Evolutionary conservation across 2,113 vertebrate species (phyloP), one percentile per base, ranked within the genome.

Genomic region (Sinocyclocheilus anshuiensis): DNA sequence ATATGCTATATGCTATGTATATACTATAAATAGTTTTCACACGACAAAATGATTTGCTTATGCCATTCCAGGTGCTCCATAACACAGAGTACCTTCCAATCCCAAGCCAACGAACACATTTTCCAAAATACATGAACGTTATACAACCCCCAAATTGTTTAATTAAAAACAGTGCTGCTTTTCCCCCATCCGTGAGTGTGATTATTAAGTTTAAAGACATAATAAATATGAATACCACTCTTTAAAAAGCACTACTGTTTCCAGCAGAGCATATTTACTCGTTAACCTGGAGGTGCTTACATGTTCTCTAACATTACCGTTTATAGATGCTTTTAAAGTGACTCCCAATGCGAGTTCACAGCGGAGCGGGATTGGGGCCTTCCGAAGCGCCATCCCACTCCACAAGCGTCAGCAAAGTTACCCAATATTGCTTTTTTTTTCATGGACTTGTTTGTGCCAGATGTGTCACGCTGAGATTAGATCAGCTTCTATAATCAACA

Each of bases 401-500:
- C 13, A 9, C 42, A 12, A 59, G 39, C 16, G 6, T 11, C 77
- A 76, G 61, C 53, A 77, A 55, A 77, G 81, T 71, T 83, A 84
- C 61, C 71, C 61, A 82, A 65, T 84, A 72, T 78, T 77, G 42
- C 53, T 67, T 59, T 29, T 81, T 29, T 81, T 86, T 50, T 77
- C 80, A 57, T 59, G 55, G 55, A 22, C 53, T 74, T 83, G 80
- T 88, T 88, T 88, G 75, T 50, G 50, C 36, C 76, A 79, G 57
- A 80, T 59, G 50, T 84, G 55, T 84, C 67, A 29, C 36, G 81
- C 63, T 69, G 84, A 83, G 87, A 86, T 86, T 78, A 80, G 76
- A 86, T 84, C 84, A 80, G 59, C 20, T 39, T 48, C 76, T 67
- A 36, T 80, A 84, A 88, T 88, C 71, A 84, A 84, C 57, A 86